Evolutionary conservation across 2,113 vertebrate species (phyloP).

Genomic region (Seriola aureovittata): DNA sequence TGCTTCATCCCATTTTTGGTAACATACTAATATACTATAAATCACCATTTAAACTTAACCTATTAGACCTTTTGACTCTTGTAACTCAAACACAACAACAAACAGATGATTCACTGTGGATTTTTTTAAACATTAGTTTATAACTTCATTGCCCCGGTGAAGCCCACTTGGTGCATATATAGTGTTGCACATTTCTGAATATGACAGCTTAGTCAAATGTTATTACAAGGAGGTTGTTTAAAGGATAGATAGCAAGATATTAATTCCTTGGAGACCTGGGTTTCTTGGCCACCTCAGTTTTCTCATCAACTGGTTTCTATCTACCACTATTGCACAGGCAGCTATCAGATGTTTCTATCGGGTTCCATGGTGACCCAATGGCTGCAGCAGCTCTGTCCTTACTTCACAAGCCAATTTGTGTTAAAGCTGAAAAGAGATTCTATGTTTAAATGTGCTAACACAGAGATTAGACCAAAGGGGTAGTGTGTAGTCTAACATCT

Average conservation of each 20-base stretch:
- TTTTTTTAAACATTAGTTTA: background rate
- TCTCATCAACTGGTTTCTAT: background rate
- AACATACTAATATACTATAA: background rate
- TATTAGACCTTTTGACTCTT: background rate
- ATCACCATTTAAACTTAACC: background rate
- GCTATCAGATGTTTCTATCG: background rate
- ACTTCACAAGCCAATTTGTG: conserved; percentile 4
- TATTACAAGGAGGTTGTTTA: background rate
- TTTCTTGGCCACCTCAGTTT: background rate
- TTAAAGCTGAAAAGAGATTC: conserved; percentile 34
- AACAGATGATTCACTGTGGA: background rate
- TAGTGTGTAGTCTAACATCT: conserved; percentile 58
- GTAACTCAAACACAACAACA: background rate
- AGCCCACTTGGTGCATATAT: conserved; percentile 3
- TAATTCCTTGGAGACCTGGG: background rate
- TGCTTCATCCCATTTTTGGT: background rate
- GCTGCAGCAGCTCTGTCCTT: conserved; percentile 15
- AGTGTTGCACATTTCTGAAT: background rate
- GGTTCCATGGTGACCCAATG: background rate
- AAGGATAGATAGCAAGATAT: background rate
- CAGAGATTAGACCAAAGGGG: conserved; percentile 53
- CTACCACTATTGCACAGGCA: background rate
- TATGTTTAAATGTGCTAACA: conserved; percentile 47
- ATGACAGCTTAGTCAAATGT: background rate
- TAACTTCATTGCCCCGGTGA: background rate